Evolutionary conservation across 2,113 vertebrate species (phyloP).

Genomic region (Notothenia coriiceps): DNA sequence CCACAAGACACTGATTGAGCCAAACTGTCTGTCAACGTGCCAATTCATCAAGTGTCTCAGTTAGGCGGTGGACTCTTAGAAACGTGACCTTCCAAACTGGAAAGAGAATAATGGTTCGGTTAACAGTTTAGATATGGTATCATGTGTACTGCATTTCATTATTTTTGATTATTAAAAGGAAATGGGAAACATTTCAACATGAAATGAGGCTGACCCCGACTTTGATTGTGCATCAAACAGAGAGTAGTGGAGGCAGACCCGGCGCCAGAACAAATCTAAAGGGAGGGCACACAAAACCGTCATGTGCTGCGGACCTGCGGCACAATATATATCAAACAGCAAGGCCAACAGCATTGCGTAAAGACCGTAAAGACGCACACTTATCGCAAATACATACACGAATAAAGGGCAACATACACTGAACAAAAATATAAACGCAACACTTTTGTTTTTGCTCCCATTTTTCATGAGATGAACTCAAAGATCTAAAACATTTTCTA

Average conservation of each 20-base stretch:
- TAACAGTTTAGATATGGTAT: constrained; percentile 23
- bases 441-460: no score
- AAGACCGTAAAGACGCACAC: no score
- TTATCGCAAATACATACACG: no score
- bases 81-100: constrained; percentile 29
- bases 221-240: background rate
- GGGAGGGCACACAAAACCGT: no score
- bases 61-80: constrained; percentile 3
- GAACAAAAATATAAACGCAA: no score
- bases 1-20: constrained; percentile 33
- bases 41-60: constrained; percentile 44
- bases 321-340: no score
- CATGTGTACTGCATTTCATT: constrained; percentile 44
- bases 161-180: constrained; percentile 45
- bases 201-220: constrained; percentile 17
- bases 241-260: background rate
- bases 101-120: constrained; percentile 15
- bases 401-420: no score
- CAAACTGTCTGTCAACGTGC: constrained; percentile 23
- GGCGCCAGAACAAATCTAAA: no score
- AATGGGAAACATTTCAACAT: constrained; percentile 11
- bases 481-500: no score
- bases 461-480: no score
- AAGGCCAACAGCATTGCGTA: no score
- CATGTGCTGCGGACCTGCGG: no score